Percentiles rank a stretch among this genome's conserved stretches.
These are phyloP conservation scores for Poeciliopsis infans DNA, from an alignment of 2,797 vertebrate species.

Conservation along the genomic window DNA sequence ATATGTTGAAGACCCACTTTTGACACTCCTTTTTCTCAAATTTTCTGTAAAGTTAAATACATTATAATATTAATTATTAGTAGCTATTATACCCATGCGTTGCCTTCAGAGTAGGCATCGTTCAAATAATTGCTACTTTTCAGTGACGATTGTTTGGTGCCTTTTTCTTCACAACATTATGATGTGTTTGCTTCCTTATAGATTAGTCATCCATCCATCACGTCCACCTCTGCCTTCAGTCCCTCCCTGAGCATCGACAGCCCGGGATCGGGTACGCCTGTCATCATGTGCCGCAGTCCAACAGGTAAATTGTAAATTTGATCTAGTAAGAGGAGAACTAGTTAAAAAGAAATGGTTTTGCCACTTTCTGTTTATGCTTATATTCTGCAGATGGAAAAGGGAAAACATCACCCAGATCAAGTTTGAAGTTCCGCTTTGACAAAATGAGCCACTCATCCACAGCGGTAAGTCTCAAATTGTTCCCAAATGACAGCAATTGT, in stretches of 20 bases:
- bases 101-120: not conserved
- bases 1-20: not conserved
- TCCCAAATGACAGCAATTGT: not conserved
- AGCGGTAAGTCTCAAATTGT: constrained; percentile 73
- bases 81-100: not conserved
- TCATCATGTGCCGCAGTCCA: constrained; percentile 95
- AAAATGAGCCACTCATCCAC: constrained; percentile 91
- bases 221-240: constrained; percentile 85
- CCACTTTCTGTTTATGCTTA: not conserved
- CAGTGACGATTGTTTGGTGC: not conserved
- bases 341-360: not conserved
- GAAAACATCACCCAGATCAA: constrained; percentile 93
- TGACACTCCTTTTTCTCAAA: not conserved
- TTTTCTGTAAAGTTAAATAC: not conserved
- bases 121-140: not conserved
- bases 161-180: not conserved
- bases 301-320: constrained; percentile 79
- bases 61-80: not conserved
- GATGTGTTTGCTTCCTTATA: constrained; percentile 55
- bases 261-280: constrained; percentile 83
- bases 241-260: constrained; percentile 85
- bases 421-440: constrained; percentile 97
- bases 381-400: constrained; percentile 84
- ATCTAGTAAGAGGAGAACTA: not conserved
- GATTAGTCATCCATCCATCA: constrained; percentile 85